These are phyloP conservation scores for Drosophila dunni DNA, from an alignment of 1,140 invertebrate species.

Conservation along the genomic window DNA sequence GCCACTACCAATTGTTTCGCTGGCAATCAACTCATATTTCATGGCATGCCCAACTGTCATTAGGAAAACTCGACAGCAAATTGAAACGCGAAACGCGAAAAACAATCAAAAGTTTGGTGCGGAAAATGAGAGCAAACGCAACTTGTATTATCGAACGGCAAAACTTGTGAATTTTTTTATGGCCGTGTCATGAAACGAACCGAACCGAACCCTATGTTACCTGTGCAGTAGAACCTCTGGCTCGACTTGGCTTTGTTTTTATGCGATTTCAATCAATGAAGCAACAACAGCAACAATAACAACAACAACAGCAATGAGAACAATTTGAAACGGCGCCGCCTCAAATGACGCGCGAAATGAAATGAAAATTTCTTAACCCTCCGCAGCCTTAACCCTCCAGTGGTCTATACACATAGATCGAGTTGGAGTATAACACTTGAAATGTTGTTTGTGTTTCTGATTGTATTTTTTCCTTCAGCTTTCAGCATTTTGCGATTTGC, in stretches of 20 bases:
- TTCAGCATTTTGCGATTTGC: slow-evolving; percentile 35
- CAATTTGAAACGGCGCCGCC: slow-evolving; percentile 75
- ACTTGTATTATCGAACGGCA: slow-evolving; percentile 40
- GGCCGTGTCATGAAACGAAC: slow-evolving; percentile 4
- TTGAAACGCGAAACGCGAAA: slow-evolving; percentile 76
- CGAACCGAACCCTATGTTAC: background rate
- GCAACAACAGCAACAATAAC: slow-evolving; percentile 40
- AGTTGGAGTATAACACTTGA: slow-evolving; percentile 76
- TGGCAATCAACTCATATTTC: slow-evolving; percentile 78
- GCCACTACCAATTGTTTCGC: slow-evolving; percentile 30
- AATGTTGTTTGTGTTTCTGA: slow-evolving; percentile 76
- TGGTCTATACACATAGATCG: slow-evolving; percentile 26
- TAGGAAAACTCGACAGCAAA: slow-evolving; percentile 41
- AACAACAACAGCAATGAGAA: slow-evolving; percentile 48
- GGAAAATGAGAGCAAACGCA: slow-evolving; percentile 44
- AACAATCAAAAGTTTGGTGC: slow-evolving; percentile 71
- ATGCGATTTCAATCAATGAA: slow-evolving; percentile 76
- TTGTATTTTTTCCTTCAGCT: slow-evolving; percentile 36
- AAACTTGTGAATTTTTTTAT: slow-evolving; percentile 59
- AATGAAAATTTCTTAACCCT: slow-evolving; percentile 66
- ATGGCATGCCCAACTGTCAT: slow-evolving; percentile 75
- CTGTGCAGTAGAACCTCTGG: background rate
- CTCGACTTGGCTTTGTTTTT: slow-evolving; percentile 57
- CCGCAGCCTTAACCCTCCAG: background rate
- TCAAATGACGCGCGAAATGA: slow-evolving; percentile 81